Base-by-base conservation (phyloP, 2,113 vertebrate species). In the Lepus americanus region DNA sequence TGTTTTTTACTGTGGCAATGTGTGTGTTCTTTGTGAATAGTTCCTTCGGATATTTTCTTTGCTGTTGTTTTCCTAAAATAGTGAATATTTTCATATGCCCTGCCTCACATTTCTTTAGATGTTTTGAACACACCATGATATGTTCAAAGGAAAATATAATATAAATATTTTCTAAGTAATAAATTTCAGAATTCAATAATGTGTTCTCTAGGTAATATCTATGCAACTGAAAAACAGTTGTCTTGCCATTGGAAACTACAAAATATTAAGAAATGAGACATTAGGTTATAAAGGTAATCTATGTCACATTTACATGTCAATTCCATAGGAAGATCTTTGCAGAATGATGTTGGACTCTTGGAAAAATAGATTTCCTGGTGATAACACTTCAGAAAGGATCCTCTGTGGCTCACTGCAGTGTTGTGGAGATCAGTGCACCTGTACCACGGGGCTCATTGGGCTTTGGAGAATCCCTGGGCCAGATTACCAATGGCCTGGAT, bases 191-290 rank as follows among this genome's bases (percentile, higher is more conserved):
- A 76, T 89, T 92, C 73, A 82, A 72, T 59, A 22, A 89, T 17
- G 13, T 66, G 3, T 36, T 74, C 89, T 81, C 49, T 33, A 72
- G 53, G 76, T 25, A 59, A 39, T 88, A 76, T 36, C 53, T 89
- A 74, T 89, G 67, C 23, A 89, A 39, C 11, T 9, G 39, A 88
- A 51, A 67, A 83, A 29, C 9, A n/a, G 12, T 9, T 77, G 6
- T 36, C 17, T 93, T 64, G 19, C 51, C 7, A 66, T 49, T 61
- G 49, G 72, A 93, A 69, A 87, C 31, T 44, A 39, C 25, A 79
- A 70, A 67, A 33, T 70, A 90, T 72, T 86, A 82, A 82, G 89
- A 91, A 93, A 27, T 33, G 59, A 61, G 78, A 31, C 20, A 16
- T 8, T 79, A 44, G 23, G n/a, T 66, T 77, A 73, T 73, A 63